Evolutionary conservation across 64 coral and sea anemone genomes (phyloP).

Genomic region (Stylophora pistillata): DNA sequence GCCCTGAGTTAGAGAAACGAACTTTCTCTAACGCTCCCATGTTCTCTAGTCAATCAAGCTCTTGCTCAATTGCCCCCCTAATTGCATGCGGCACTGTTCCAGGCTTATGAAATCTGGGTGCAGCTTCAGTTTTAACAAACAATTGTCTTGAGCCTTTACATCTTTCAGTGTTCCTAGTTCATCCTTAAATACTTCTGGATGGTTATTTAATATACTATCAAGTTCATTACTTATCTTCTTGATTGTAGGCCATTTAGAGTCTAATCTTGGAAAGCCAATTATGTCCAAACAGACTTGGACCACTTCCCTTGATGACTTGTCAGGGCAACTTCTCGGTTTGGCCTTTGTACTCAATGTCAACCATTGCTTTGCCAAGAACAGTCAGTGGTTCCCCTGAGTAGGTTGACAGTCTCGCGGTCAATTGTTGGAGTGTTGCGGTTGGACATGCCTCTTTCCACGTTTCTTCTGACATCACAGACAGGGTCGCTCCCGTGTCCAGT

Average conservation of each 20-base stretch:
- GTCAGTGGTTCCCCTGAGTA: conserved; percentile 10
- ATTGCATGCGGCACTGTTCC: too few relatives aligned
- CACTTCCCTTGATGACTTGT: conserved; percentile 26
- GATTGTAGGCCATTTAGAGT: conserved; percentile 64
- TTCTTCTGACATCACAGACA: conserved; percentile 1
- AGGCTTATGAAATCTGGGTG: too few relatives aligned
- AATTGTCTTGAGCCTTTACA: too few relatives aligned
- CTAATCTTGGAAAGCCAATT: conserved; percentile 40
- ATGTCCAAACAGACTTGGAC: conserved; percentile 42
- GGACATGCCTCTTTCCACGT: neutral
- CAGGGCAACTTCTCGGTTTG: neutral
- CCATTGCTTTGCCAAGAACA: neutral
- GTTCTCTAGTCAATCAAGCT: too few relatives aligned
- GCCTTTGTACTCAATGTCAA: conserved; percentile 9
- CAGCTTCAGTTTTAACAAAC: too few relatives aligned
- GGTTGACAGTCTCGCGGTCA: neutral
- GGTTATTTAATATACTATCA: conserved; percentile 48
- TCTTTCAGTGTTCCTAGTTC: conserved; percentile 47
- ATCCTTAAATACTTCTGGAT: conserved; percentile 62
- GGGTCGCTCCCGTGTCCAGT: conserved; percentile 31
- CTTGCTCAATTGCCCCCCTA: too few relatives aligned
- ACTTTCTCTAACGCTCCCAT: too few relatives aligned
- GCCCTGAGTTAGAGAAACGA: conserved; percentile 36
- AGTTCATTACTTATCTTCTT: conserved; percentile 39
- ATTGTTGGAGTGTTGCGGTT: neutral